Percentiles rank a stretch among this genome's conserved stretches.
These are phyloP conservation scores for Alaudala cheleensis DNA, from an alignment of 2,113 vertebrate genomes.

Conservation along the genomic window DNA sequence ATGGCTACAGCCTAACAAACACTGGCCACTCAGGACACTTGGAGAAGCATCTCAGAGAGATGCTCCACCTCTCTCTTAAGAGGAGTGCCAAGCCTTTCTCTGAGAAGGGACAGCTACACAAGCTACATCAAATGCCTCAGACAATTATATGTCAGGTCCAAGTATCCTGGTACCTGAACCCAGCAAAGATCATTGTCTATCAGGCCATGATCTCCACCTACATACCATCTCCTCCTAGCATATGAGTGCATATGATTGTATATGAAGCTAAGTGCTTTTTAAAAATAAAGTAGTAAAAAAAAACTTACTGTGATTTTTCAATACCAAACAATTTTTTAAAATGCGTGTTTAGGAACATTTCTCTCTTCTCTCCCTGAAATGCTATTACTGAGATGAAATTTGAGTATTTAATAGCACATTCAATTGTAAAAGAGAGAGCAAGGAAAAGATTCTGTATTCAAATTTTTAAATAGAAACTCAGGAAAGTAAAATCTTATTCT, in stretches of 20 bases:
- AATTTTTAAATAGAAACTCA: neutral
- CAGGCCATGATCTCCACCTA: neutral
- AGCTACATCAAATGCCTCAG: neutral
- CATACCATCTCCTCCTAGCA: neutral
- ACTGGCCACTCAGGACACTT: neutral
- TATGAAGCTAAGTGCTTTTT: neutral
- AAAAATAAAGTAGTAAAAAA: neutral
- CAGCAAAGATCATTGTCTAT: neutral
- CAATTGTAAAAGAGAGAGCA: neutral
- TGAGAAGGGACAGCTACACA: neutral
- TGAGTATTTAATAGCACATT: neutral
- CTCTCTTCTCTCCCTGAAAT: neutral
- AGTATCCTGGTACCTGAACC: neutral
- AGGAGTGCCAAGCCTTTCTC: neutral
- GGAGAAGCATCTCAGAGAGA: neutral
- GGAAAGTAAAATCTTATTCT: neutral
- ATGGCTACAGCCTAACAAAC: neutral
- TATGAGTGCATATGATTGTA: neutral
- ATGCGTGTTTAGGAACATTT: fast-evolving
- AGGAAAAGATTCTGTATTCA: neutral
- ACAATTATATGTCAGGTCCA: neutral
- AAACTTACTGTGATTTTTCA: neutral
- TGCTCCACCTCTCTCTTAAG: neutral
- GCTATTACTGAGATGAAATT: neutral
- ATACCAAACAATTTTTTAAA: neutral